These are phyloP conservation scores for Microplitis deprimator DNA, from an alignment of 2,888 invertebrate genomes.

Conservation along the genomic window DNA sequence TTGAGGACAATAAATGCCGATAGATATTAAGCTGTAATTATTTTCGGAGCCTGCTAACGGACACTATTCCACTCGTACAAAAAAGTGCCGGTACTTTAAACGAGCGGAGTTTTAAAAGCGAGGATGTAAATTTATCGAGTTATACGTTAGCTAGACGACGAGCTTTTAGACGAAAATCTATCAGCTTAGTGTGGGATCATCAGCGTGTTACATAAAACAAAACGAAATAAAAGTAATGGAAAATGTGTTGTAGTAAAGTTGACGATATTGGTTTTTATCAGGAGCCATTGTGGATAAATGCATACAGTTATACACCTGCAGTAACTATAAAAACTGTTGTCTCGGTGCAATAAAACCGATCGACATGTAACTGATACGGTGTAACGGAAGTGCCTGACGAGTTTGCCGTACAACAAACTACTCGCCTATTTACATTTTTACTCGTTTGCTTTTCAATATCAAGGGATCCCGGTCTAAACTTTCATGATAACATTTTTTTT, in stretches of 20 bases:
- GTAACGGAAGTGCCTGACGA: conserved; percentile 23
- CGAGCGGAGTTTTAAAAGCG: neutral
- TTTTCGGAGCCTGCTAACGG: neutral
- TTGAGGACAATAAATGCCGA: neutral
- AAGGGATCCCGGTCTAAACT: neutral
- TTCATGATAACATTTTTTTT: neutral
- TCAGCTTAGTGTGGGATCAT: too few relatives aligned
- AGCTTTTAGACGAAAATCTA: neutral
- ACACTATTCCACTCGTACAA: too few relatives aligned
- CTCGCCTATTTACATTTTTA: conserved; percentile 1
- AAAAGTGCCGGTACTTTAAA: neutral
- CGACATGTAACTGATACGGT: conserved; percentile 34
- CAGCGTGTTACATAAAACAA: neutral
- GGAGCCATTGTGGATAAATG: neutral
- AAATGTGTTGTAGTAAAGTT: neutral
- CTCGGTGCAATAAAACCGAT: conserved; percentile 28
- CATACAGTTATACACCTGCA: neutral
- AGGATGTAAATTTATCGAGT: conserved; percentile 2
- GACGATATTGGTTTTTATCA: conserved; percentile 15
- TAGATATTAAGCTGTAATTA: conserved; percentile 7
- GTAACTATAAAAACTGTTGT: conserved; percentile 32
- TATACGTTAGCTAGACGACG: neutral
- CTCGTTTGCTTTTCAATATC: conserved; percentile 1
- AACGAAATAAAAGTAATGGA: conserved; percentile 2
- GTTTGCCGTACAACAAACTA: conserved; percentile 3